Evolutionary conservation across 2,888 invertebrate species (phyloP).

Genomic region (Aradus depressus): DNA sequence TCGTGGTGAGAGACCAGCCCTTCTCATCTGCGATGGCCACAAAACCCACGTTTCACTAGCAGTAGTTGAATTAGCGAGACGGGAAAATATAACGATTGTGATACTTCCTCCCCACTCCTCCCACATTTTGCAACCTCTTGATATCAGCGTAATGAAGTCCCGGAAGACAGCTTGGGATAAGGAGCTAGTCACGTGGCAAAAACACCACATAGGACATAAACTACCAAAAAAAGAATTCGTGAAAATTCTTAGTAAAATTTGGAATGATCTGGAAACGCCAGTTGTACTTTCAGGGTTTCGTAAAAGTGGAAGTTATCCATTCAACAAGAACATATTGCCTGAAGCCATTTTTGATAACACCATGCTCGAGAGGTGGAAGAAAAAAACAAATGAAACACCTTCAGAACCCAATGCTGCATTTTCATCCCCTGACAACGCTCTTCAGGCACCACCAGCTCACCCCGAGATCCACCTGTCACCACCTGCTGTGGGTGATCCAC

Average conservation of each 20-base stretch:
- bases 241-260: not conserved
- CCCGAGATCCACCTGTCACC: too few relatives aligned
- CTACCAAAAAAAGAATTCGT: constrained; percentile 9
- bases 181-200: not conserved
- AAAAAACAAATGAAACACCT: too few relatives aligned
- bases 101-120: constrained; percentile 33
- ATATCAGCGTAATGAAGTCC: constrained; percentile 30
- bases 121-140: constrained; percentile 19
- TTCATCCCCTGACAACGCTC: too few relatives aligned
- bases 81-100: constrained; percentile 30
- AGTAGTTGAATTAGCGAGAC: constrained; percentile 29
- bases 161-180: constrained; percentile 7
- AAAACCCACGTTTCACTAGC: constrained; percentile 30
- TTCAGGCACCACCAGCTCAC: too few relatives aligned
- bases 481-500: too few relatives aligned
- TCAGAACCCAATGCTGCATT: too few relatives aligned
- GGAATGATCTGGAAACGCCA: not conserved
- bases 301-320: not conserved
- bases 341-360: not conserved
- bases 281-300: not conserved
- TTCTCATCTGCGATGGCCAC: constrained; percentile 34
- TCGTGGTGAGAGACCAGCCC: constrained; percentile 29
- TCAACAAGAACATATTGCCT: not conserved
- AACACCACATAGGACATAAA: constrained; percentile 1
- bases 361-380: not conserved